Conservation (phyloP, 1,140 invertebrate genomes). For the Xylocopa sonorina region DNA sequence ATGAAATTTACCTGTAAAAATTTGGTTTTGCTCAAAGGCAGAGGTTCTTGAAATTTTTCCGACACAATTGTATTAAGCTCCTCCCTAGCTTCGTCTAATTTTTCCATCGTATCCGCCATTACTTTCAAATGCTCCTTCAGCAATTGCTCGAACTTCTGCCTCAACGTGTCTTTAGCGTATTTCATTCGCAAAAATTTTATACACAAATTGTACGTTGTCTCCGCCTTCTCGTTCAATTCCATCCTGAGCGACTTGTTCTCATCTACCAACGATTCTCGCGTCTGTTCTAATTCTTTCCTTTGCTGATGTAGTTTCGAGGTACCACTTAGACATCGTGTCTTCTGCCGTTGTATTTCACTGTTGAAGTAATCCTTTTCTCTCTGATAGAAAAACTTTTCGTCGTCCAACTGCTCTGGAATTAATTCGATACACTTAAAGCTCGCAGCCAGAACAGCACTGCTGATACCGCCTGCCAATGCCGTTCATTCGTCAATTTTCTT, state of each 20-base stretch:
- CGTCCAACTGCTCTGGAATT: conserved; percentile 73
- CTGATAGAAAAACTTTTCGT: conserved; percentile 68
- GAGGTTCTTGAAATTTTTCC: conserved; percentile 67
- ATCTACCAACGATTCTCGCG: conserved; percentile 52
- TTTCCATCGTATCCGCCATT: conserved; percentile 73
- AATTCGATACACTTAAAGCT: conserved; percentile 44
- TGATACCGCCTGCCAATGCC: no score
- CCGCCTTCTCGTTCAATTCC: conserved; percentile 60
- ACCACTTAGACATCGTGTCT: conserved; percentile 37
- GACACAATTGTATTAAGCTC: conserved; percentile 71
- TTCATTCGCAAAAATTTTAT: conserved; percentile 71
- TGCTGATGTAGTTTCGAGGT: conserved; percentile 49
- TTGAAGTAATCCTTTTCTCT: conserved; percentile 67
- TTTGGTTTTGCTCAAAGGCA: conserved; percentile 68
- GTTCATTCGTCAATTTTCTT: no score
- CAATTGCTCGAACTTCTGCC: conserved; percentile 64
- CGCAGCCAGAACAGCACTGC: no score
- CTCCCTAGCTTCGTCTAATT: conserved; percentile 70
- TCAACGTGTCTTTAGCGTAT: conserved; percentile 62
- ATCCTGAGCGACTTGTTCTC: conserved; percentile 61
- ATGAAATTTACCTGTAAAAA: conserved; percentile 64
- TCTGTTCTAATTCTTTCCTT: conserved; percentile 50
- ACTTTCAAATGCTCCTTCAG: conserved; percentile 66
- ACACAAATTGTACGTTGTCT: conserved; percentile 67
- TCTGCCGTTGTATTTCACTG: conserved; percentile 62